Base-by-base conservation (phyloP, 2,888 invertebrate genomes). In the Horisme vitalbata region DNA sequence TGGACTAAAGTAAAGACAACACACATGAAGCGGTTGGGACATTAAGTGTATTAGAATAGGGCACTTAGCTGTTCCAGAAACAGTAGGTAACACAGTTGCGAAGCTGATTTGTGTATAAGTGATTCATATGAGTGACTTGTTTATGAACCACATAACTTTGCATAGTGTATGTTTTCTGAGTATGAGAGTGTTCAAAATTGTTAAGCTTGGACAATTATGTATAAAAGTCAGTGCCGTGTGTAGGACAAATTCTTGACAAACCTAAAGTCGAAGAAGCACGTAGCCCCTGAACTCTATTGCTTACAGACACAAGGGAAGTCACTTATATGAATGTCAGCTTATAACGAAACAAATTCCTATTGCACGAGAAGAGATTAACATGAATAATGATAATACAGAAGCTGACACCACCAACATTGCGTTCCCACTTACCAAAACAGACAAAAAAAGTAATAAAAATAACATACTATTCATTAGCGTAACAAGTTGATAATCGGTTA, bases 401-500 rank as follows among this genome's bases (percentile, higher is more conserved):
- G 87, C 88, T 83, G 83, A 59, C 72, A 78, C 69, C 54, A 72
- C 68, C 47, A 71, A 81, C 77, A 83, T 74, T 73, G 71, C 65
- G 67, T 62, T 59, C 79, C 80, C 73, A 86, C 83, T 85, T 83
- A 86, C 84, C 86, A 80, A 83, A 47, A 73, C 58, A 82, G 73
- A 79, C 75, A 71, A 73, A 72, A 65, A 71, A 69, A n/a, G 23
- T 67, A 75, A 65, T 66, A 68, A 73, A 63, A 61, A 70, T 57
- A 71, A 72, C 76, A 78, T 45, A 39, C 38, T 39, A 43, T 47
- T 59, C 59, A 75, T 67, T 64, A 75, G 74, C 68, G 69, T 67
- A 73, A 75, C 79, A 79, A 79, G 69, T 81, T 81, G 75, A 79
- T 79, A 83, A 82, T 77, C 80, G 71, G 65, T 83, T 86, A 85